Conservation (phyloP, 2,888 invertebrate species). For the Tupiocoris notatus region DNA sequence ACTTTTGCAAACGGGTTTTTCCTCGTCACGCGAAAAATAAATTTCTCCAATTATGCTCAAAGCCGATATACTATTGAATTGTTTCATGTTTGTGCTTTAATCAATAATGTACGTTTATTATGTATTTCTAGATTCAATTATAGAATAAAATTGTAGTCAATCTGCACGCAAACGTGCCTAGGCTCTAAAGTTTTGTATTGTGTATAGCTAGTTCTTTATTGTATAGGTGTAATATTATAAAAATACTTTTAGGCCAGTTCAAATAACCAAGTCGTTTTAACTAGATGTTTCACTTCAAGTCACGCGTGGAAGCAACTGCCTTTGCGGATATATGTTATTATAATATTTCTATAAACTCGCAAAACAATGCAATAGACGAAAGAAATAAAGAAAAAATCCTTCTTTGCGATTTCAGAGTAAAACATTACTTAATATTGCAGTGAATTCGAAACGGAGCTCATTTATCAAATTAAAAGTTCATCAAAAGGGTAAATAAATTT, state of each 20-base stretch:
- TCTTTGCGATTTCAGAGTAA: not conserved
- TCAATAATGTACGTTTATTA: constrained; percentile 3
- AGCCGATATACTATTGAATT: too few relatives aligned
- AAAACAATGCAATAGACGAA: not conserved
- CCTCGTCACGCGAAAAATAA: too few relatives aligned
- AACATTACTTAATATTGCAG: not conserved
- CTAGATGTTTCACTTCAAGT: too few relatives aligned
- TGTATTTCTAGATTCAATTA: constrained; percentile 5
- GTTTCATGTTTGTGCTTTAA: too few relatives aligned
- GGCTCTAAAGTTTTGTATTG: constrained; percentile 1
- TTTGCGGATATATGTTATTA: too few relatives aligned
- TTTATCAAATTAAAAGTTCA: too few relatives aligned
- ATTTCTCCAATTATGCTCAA: too few relatives aligned
- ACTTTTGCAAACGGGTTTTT: too few relatives aligned
- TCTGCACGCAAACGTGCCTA: constrained; percentile 16
- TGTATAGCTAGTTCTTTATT: not conserved
- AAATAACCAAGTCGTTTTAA: too few relatives aligned
- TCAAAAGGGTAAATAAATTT: too few relatives aligned
- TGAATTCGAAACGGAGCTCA: not conserved
- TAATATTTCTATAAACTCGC: too few relatives aligned
- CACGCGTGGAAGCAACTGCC: too few relatives aligned
- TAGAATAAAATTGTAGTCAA: constrained; percentile 25
- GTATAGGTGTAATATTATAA: not conserved
- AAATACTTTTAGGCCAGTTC: not conserved
- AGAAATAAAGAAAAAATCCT: not conserved